Evolutionary conservation across 2,888 invertebrate genomes (phyloP), one percentile per base, ranked within the genome.

Genomic region (Clepsis dumicolana): DNA sequence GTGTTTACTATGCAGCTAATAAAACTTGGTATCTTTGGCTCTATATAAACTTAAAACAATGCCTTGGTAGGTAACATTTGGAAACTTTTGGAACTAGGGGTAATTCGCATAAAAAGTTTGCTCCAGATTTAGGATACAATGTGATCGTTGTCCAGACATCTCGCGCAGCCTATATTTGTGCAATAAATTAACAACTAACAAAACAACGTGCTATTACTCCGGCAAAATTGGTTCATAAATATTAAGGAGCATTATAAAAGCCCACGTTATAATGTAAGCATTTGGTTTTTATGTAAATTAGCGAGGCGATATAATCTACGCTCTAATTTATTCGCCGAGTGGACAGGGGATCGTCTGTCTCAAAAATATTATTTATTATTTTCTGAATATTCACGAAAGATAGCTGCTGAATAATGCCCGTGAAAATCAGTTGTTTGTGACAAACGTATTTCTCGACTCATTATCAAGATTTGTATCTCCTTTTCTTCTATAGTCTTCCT

Each of bases 211-310:
- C 78, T 78, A 80, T 83, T 84, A 85, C 71, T 79, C 77, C 74
- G 67, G 75, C 74, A 74, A 80, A 87, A 87, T 83, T 85, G 82
- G 78, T 80, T 85, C 82, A 84, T 87, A 85, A 86, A 86, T 86
- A 86, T 86, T 81, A 79, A 82, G 73, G 66, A 77, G 79, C 71
- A 76, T 80, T 83, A 79, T 75, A 76, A 72, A 75, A 72, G 79
- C 78, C 79, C 21, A 59, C 14, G 16, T 81, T 77, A 78, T 83
- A 80, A 78, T 78, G 75, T 79, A 78, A 82, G 76, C 77, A 75
- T 77, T 78, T 73, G 77, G 79, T 78, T 80, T 80, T 79, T 61
- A 82, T 80, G 80, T 74, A 78, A 82, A 84, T 78, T 75, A 74
- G 63, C 32, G 25, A 32, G 70, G 66, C 73, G 70, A 66, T 76